These are phyloP conservation scores for Cloeon dipterum DNA, from an alignment of 2,888 invertebrate species.

Conservation along the genomic window DNA sequence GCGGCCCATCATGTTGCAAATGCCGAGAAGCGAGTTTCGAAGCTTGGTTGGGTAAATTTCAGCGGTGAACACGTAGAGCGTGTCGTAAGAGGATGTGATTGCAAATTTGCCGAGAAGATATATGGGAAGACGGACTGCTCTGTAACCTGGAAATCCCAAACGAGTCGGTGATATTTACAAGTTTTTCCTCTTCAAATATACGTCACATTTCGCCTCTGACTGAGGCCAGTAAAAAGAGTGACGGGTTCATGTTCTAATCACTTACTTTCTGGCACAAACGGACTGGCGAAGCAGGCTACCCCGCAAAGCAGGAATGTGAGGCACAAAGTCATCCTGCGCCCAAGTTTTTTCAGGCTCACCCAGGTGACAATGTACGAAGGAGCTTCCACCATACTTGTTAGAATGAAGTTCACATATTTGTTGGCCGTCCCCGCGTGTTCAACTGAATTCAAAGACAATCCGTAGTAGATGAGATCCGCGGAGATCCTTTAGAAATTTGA, in stretches of 20 bases:
- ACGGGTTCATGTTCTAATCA: no score
- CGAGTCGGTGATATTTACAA: no score
- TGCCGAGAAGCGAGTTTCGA: conserved; percentile 37
- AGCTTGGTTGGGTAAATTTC: conserved; percentile 47
- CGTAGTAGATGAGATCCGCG: conserved; percentile 57
- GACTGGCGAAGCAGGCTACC: conserved; percentile 10
- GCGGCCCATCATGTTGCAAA: conserved; percentile 44
- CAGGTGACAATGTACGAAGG: conserved; percentile 44
- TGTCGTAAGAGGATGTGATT: conserved; percentile 39
- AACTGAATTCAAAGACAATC: conserved; percentile 53
- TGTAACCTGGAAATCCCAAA: no score
- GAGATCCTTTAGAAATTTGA: no score
- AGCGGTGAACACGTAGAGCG: conserved; percentile 40
- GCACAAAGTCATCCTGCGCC: conserved; percentile 13
- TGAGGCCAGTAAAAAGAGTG: no score
- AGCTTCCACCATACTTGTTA: conserved; percentile 41
- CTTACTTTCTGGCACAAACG: conserved; percentile 9
- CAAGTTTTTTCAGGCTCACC: conserved; percentile 36
- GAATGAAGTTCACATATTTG: conserved; percentile 51
- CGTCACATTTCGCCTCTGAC: no score
- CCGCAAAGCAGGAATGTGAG: conserved; percentile 9
- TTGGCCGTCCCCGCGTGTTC: conserved; percentile 38
- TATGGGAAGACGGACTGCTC: no score
- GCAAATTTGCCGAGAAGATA: conserved; percentile 39
- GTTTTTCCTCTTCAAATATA: no score